phyloP scores from a whole-genome alignment of 2,113 vertebrate species.

The Mystacornis crossleyi region DNA sequence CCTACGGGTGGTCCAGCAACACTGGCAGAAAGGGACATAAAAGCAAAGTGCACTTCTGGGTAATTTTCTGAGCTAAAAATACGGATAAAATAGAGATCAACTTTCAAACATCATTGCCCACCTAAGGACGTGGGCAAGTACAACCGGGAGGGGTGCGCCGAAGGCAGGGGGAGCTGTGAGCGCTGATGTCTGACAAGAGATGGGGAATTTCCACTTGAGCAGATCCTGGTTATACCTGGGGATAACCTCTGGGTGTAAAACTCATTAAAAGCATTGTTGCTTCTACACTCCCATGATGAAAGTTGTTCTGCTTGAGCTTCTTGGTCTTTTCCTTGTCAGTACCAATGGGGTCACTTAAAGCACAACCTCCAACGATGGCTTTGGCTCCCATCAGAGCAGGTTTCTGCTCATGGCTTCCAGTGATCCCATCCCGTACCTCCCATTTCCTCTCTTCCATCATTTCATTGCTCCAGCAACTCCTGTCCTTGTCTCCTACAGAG shows the following conservation, averaged over 20 bases:
- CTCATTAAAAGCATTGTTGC: background rate
- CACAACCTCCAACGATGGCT: rapidly evolving
- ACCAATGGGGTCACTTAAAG: background rate
- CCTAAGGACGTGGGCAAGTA: background rate
- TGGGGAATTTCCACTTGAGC: background rate
- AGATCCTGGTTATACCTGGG: background rate
- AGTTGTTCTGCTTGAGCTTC: background rate
- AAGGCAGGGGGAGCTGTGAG: background rate
- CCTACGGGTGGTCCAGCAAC: background rate
- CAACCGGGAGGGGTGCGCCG: background rate
- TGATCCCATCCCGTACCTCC: rapidly evolving
- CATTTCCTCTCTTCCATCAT: background rate
- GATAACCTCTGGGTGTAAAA: background rate
- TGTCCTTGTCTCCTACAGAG: background rate
- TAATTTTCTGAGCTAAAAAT: background rate
- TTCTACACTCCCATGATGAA: background rate
- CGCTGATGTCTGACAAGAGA: background rate
- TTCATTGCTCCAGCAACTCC: background rate
- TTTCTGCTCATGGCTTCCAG: background rate
- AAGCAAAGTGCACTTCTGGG: background rate
- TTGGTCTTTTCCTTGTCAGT: background rate
- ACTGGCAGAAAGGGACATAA: background rate
- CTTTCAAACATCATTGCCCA: background rate
- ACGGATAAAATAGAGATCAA: background rate
- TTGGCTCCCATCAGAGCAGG: background rate